phyloP scores from a whole-genome alignment of 2,797 vertebrate species.

The Meriones psammophilus region DNA sequence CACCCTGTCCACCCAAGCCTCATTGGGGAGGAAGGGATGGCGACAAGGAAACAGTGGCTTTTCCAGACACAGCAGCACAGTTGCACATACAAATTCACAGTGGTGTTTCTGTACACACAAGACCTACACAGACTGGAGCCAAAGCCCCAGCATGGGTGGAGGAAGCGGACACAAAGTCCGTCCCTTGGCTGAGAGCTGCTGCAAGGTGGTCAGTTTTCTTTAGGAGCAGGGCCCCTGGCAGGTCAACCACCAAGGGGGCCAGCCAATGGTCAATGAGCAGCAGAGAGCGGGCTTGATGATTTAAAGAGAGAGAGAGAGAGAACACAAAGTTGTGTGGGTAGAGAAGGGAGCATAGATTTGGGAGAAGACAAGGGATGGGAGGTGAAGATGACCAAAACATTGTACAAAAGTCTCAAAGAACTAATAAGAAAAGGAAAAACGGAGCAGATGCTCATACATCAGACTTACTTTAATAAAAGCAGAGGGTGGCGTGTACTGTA shows the following conservation, averaged over 20 bases:
- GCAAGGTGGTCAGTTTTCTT: background rate
- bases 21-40: too few species aligned
- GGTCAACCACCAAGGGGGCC: background rate
- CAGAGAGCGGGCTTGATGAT: background rate
- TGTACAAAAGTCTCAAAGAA: background rate
- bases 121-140: background rate
- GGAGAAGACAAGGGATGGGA: background rate
- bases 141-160: background rate
- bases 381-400: background rate
- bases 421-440: background rate
- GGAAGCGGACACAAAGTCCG: background rate
- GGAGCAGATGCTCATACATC: too few species aligned
- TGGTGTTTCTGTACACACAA: background rate
- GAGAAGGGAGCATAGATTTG: background rate
- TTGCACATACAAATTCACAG: background rate
- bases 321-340: background rate
- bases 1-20: background rate
- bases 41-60: background rate
- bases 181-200: background rate
- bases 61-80: too few species aligned
- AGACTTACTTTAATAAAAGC: conserved; percentile 20
- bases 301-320: background rate
- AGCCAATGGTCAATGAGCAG: too few species aligned
- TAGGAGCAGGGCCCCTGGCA: background rate
- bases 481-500: background rate